Conservation (phyloP, 2,797 vertebrate genomes). For the Scolopax bukidnonensis region DNA sequence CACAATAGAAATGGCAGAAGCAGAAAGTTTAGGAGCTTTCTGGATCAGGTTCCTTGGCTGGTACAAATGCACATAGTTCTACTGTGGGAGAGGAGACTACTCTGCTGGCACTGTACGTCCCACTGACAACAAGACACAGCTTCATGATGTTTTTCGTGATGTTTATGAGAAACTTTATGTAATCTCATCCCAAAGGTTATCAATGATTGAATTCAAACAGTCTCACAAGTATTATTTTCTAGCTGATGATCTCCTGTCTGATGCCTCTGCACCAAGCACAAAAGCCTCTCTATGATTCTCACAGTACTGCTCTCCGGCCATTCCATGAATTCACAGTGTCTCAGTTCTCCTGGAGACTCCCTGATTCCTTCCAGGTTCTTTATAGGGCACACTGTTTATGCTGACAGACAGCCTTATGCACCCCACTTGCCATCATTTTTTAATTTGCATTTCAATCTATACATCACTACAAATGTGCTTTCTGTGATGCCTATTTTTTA, state of each 20-base stretch:
- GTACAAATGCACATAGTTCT: not conserved
- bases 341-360: not conserved
- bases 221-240: not conserved
- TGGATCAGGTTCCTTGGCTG: not conserved
- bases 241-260: not conserved
- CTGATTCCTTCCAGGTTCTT: not conserved
- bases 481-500: not conserved
- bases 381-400: not conserved
- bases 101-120: not conserved
- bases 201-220: not conserved
- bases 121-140: not conserved
- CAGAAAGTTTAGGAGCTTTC: not conserved
- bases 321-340: not conserved
- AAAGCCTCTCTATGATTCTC: not conserved
- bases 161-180: not conserved
- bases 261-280: not conserved
- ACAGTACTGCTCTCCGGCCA: not conserved
- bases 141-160: not conserved
- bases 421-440: not conserved
- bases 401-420: not conserved
- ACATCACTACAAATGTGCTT: not conserved
- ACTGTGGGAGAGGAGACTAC: not conserved
- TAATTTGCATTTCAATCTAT: slow-evolving; percentile 32
- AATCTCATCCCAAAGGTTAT: not conserved
- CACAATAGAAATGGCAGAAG: not conserved